Conservation (phyloP, 2,888 invertebrate species). For the Bellardia pandia region DNA sequence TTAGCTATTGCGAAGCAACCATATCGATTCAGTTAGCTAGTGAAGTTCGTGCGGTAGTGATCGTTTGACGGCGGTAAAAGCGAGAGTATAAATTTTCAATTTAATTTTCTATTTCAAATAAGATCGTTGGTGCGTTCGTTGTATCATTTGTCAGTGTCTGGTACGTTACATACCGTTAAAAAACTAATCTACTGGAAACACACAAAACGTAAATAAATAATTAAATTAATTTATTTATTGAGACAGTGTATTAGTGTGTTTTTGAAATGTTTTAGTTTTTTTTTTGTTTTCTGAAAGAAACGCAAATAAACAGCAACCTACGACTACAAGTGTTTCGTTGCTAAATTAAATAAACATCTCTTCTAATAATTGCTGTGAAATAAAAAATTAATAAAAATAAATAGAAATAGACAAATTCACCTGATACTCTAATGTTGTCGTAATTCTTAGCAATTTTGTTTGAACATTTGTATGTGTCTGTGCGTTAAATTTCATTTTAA, state of each 20-base stretch:
- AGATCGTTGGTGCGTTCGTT: conserved; percentile 11
- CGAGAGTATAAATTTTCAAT: conserved; percentile 1
- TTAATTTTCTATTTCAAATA: conserved; percentile 18
- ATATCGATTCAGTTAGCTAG: conserved; percentile 63
- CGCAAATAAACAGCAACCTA: conserved; percentile 54
- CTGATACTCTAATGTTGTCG: conserved; percentile 28
- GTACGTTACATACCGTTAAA: conserved; percentile 18
- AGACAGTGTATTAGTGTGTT: conserved; percentile 7
- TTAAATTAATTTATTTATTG: conserved; percentile 31
- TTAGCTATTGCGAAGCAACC: conserved; percentile 52
- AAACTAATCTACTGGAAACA: conserved; percentile 66
- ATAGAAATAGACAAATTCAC: conserved; percentile 21
- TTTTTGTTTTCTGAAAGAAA: background rate
- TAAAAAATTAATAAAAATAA: background rate
- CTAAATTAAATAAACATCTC: conserved; percentile 55
- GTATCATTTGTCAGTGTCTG: conserved; percentile 12
- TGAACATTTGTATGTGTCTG: conserved; percentile 1
- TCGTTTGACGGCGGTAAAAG: conserved; percentile 30
- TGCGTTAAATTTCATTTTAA: background rate
- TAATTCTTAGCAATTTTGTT: conserved; percentile 33
- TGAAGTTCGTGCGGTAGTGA: conserved; percentile 69
- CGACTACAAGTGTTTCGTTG: conserved; percentile 49
- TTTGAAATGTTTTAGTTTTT: conserved; percentile 20
- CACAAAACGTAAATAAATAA: conserved; percentile 63
- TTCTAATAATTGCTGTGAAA: conserved; percentile 37